These are phyloP conservation scores for Schlechtendalia chinensis DNA, from an alignment of 1,140 invertebrate genomes.

Conservation along the genomic window DNA sequence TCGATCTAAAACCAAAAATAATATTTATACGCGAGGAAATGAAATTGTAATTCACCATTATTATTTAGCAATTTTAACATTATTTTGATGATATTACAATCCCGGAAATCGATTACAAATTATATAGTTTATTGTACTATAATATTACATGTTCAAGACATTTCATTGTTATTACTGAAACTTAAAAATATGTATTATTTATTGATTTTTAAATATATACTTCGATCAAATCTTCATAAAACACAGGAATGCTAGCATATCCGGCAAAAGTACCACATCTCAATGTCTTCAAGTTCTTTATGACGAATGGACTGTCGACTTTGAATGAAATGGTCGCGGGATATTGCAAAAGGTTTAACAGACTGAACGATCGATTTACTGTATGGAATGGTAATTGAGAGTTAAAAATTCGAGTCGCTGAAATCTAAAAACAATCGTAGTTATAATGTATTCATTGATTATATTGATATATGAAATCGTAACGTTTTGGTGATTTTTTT, in stretches of 20 bases:
- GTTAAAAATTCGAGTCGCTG: neutral
- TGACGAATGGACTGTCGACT: neutral
- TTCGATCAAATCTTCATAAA: slow-evolving; percentile 12
- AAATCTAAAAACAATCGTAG: slow-evolving; percentile 2
- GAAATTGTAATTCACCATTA: no score
- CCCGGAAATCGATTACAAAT: no score
- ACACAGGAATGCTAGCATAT: neutral
- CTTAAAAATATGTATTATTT: neutral
- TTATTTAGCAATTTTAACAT: no score
- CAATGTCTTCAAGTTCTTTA: neutral
- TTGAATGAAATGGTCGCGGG: neutral
- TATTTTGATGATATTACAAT: no score
- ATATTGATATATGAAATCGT: no score
- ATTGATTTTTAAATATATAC: neutral
- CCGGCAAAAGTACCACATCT: slow-evolving; percentile 7
- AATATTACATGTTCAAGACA: neutral
- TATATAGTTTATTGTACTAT: neutral
- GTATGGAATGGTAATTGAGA: neutral
- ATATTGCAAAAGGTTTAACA: slow-evolving; percentile 23
- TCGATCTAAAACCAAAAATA: slow-evolving; percentile 9
- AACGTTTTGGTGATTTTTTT: neutral
- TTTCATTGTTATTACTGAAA: neutral
- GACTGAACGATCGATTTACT: neutral
- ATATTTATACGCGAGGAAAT: no score
- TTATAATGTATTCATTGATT: neutral